phyloP scores from a whole-genome alignment of 2,888 invertebrate genomes.

The Molorchus minor region DNA sequence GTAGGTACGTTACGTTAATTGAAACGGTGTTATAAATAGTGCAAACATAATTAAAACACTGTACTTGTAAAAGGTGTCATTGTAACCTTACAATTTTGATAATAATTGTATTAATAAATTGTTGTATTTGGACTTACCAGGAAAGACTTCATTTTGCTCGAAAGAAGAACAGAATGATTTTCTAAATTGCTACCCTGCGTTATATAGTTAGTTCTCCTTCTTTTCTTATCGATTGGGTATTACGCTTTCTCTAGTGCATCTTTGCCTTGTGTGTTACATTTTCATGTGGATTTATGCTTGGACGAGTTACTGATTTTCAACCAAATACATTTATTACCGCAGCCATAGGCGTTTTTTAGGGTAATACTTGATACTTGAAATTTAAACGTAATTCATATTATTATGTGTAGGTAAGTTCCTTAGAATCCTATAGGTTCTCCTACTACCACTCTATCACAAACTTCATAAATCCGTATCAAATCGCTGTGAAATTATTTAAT shows the following conservation, averaged over 20 bases:
- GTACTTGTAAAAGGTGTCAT: no score
- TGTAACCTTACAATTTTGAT: neutral
- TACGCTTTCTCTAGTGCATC: constrained; percentile 32
- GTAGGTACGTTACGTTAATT: no score
- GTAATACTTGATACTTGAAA: no score
- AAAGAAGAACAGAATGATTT: constrained; percentile 26
- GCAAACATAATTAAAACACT: no score
- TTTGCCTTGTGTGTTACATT: constrained; percentile 23
- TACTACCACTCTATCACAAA: no score
- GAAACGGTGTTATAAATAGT: no score
- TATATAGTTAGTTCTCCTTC: constrained; percentile 26
- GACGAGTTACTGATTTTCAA: constrained; percentile 18
- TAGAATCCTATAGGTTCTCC: no score
- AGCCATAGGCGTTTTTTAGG: constrained; percentile 10
- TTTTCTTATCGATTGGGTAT: constrained; percentile 2
- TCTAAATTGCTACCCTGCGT: constrained; percentile 2
- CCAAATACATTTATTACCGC: constrained; percentile 15
- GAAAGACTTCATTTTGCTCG: constrained; percentile 25
- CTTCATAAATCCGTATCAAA: no score
- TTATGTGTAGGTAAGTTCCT: no score
- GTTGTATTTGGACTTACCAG: constrained; percentile 16
- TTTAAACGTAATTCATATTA: no score
- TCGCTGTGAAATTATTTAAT: no score
- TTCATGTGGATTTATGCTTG: constrained; percentile 33
- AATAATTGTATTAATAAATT: neutral